Evolutionary conservation across 1,140 invertebrate species (phyloP), one percentile per base, ranked within the genome.

Genomic region (Zaprionus nigranus): DNA sequence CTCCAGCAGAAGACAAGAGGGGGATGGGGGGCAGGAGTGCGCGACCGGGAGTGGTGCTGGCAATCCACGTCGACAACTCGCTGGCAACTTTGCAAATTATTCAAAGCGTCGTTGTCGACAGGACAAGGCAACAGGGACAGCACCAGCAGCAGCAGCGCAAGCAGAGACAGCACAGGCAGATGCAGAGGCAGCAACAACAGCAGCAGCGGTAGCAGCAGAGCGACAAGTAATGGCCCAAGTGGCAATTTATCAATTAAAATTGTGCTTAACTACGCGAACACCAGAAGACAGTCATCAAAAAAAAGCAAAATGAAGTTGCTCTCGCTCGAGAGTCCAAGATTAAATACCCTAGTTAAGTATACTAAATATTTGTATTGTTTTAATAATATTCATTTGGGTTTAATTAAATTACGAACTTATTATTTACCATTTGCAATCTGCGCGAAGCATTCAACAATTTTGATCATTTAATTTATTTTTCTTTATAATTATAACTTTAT

Each of bases 171-270:
- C 3, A 4, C 13, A 0, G 5, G 28, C 43, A 36, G 40, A 12
- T 72, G 60, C 63, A 80, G 13, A 46, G 49, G 38, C 60, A 26
- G 24, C 36, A 28, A 38, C 20, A 38, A 53, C 63, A 80, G 12
- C 49, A 40, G 22, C 38, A 30, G 49, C 7, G 24, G 30, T 65
- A 71, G 36, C 70, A 53, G 43, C 83, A 83, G 53, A 67, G 67
- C 77, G 84, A 72, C 85, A 84, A 87, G 85, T 75, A 87, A 87
- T 88, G 78, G 85, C 71, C 85, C 84, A 87, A 87, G 84, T 87
- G 84, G 84, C 84, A 87, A 87, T 87, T 88, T 88, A 88, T 88
- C 84, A 88, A 88, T 88, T 88, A 88, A 88, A 88, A 90, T 88
- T 84, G 78, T 81, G 81, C 85, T 88, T 88, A 88, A 88, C 84